A percentile compares a stretch with the other conserved stretches of the same genome.
Evolutionary conservation across 2,797 vertebrate genomes (phyloP).

Genomic region (Artibeus lituratus): DNA sequence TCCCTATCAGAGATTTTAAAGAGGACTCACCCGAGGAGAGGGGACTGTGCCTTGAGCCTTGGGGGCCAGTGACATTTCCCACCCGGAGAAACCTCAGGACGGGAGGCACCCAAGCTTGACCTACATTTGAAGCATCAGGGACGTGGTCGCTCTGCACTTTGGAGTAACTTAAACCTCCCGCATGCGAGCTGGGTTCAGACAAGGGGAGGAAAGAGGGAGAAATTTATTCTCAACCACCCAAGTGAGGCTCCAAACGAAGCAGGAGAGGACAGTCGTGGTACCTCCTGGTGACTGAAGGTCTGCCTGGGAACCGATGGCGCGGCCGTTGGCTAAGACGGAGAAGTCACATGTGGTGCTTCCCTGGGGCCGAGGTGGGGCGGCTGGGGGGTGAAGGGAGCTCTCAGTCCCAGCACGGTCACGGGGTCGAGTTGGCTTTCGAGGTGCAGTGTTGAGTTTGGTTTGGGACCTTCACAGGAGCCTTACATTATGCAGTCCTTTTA

Average conservation of each 20-base stretch:
- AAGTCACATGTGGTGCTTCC: accelerated
- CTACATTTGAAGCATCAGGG: background rate
- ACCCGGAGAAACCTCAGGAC: accelerated
- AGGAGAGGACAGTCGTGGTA: background rate
- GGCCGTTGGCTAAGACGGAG: background rate
- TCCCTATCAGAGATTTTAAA: too few relatives aligned
- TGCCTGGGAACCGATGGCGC: too few relatives aligned
- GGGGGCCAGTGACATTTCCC: too few relatives aligned
- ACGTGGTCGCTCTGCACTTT: background rate
- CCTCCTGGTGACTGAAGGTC: background rate
- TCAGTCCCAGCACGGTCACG: background rate
- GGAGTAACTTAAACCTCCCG: background rate
- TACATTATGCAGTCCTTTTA: conserved; percentile 46
- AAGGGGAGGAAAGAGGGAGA: background rate
- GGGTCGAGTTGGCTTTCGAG: background rate
- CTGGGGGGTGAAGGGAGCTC: background rate
- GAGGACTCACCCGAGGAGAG: accelerated
- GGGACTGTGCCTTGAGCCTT: background rate
- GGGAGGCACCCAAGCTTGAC: background rate
- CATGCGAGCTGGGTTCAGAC: background rate
- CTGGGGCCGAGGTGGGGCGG: background rate
- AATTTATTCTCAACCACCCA: background rate
- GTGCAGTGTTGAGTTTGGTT: background rate
- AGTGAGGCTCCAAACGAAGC: background rate
- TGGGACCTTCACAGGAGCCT: background rate